These are phyloP conservation scores for Cyrtonyx montezumae DNA, from an alignment of 2,113 vertebrate species.

Conservation along the genomic window DNA sequence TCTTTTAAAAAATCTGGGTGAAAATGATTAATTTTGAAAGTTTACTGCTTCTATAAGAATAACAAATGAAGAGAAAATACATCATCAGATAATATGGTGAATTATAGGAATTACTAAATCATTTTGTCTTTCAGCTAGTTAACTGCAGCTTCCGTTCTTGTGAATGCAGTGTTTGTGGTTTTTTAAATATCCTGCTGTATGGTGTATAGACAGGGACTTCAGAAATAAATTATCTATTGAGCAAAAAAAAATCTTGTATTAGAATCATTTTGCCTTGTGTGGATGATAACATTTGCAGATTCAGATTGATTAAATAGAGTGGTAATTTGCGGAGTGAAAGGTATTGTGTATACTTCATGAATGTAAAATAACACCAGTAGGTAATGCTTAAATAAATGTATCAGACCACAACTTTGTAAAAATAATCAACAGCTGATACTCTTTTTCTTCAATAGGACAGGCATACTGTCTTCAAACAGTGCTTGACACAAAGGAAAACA, in stretches of 20 bases:
- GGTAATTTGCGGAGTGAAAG: not conserved
- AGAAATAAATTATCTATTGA: not conserved
- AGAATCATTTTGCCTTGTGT: not conserved
- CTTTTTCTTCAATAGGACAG: not conserved
- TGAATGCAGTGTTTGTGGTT: not conserved
- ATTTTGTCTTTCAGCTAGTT: not conserved
- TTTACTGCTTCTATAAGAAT: not conserved
- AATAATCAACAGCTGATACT: constrained; percentile 13
- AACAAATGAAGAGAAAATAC: not conserved
- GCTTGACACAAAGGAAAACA: not conserved
- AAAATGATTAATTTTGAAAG: not conserved
- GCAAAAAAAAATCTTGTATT: not conserved
- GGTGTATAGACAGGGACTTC: not conserved
- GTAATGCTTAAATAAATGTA: constrained; percentile 11
- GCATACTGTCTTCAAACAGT: constrained; percentile 35
- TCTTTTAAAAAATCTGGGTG: not conserved
- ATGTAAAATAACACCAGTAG: not conserved
- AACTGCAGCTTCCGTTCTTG: not conserved
- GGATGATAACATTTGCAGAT: not conserved
- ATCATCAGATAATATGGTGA: not conserved
- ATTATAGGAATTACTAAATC: not conserved
- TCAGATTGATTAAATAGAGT: not conserved
- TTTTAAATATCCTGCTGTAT: not conserved
- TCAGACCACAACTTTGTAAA: constrained; percentile 23
- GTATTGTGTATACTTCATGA: not conserved